Evolutionary conservation across 1,140 invertebrate species (phyloP).

Genomic region (Episyrphus balteatus): DNA sequence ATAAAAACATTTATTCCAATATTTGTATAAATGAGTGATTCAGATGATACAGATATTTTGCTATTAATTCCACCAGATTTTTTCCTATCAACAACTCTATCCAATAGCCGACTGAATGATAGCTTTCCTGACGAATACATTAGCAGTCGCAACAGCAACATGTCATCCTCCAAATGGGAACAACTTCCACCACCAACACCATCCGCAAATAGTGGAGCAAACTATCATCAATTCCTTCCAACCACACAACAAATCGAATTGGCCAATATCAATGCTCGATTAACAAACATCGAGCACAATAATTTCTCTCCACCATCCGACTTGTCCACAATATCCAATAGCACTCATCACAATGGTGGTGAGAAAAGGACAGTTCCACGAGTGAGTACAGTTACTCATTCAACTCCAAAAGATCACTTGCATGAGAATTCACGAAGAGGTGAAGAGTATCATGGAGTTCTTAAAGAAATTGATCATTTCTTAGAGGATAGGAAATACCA

Average conservation of each 20-base stretch:
- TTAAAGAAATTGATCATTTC: constrained; percentile 29
- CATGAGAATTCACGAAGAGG: neutral
- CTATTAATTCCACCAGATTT: constrained; percentile 65
- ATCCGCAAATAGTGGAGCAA: constrained; percentile 6
- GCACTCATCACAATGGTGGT: constrained; percentile 15
- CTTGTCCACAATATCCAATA: constrained; percentile 27
- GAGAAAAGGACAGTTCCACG: constrained; percentile 6
- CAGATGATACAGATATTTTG: constrained; percentile 70
- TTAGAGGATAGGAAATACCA: constrained; percentile 11
- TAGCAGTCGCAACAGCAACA: constrained; percentile 16
- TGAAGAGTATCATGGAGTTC: constrained; percentile 16
- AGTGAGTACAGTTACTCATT: constrained; percentile 13
- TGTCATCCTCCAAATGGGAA: neutral
- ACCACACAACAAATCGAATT: constrained; percentile 25
- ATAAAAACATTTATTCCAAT: too few relatives aligned
- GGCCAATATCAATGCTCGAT: constrained; percentile 24
- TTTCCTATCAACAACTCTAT: constrained; percentile 35
- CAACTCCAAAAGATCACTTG: constrained; percentile 24
- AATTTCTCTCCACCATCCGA: constrained; percentile 19
- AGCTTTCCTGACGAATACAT: constrained; percentile 6
- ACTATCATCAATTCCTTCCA: constrained; percentile 19
- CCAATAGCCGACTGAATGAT: constrained; percentile 24
- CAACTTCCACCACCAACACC: constrained; percentile 10
- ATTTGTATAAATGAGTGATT: constrained; percentile 69
- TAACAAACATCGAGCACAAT: constrained; percentile 16